Evolutionary conservation across 2,888 invertebrate genomes (phyloP).

Genomic region (Panorpa germanica): DNA sequence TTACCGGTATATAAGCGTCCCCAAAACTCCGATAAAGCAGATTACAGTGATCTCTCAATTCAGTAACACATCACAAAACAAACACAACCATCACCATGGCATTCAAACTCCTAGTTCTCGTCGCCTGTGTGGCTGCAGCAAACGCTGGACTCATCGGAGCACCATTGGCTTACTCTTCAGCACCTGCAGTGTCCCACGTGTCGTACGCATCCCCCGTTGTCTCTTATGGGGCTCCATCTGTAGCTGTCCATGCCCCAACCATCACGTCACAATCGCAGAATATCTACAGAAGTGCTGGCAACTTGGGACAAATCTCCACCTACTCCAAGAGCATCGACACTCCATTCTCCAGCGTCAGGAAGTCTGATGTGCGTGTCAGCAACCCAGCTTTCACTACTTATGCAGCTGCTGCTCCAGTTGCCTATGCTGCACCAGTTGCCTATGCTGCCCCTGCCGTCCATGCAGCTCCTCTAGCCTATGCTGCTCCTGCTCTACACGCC

Average conservation of each 20-base stretch:
- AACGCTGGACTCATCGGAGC: slow-evolving; percentile 7
- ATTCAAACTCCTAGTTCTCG: too few species aligned
- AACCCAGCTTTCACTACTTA: slow-evolving; percentile 35
- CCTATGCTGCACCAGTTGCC: slow-evolving; percentile 19
- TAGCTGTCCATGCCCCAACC: slow-evolving; percentile 18
- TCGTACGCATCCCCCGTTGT: slow-evolving; percentile 10
- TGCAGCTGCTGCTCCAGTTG: slow-evolving; percentile 17
- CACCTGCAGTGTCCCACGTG: slow-evolving; percentile 11
- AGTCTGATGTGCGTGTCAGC: slow-evolving; percentile 48
- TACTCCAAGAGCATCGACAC: slow-evolving; percentile 51
- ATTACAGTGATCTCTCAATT: too few species aligned
- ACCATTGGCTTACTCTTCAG: slow-evolving; percentile 11
- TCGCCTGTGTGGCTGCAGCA: slow-evolving; percentile 6
- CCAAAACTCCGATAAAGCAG: too few species aligned
- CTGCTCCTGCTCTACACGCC: slow-evolving; percentile 13
- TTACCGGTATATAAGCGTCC: too few species aligned
- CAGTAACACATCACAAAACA: too few species aligned
- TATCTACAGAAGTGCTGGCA: slow-evolving; percentile 40
- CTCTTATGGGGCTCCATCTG: slow-evolving; percentile 17
- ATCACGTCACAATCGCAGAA: slow-evolving; percentile 38
- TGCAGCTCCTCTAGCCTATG: slow-evolving; percentile 14
- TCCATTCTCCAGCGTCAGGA: slow-evolving; percentile 51
- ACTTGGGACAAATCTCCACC: slow-evolving; percentile 48
- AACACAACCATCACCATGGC: too few species aligned
- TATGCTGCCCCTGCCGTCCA: slow-evolving; percentile 13